phyloP scores from a whole-genome alignment of 2,113 vertebrate species.

The Malaclemys terrapin region DNA sequence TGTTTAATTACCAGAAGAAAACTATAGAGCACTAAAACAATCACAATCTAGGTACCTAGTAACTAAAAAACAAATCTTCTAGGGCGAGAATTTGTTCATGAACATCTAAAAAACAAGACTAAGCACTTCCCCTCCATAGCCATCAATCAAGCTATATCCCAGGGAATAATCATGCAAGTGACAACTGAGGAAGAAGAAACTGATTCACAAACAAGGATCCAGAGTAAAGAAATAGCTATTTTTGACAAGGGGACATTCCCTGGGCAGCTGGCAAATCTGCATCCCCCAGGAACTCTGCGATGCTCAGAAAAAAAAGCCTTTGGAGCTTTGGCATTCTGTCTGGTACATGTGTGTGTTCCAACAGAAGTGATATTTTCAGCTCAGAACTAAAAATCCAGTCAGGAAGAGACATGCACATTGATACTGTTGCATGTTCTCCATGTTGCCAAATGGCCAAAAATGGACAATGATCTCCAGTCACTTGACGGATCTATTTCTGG shows the following conservation, averaged over 20 bases:
- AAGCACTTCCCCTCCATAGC: neutral
- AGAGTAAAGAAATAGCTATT: neutral
- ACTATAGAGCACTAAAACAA: constrained; percentile 40
- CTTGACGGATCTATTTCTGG: neutral
- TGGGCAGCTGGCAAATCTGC: neutral
- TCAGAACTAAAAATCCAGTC: neutral
- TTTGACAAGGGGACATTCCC: neutral
- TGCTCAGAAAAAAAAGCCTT: neutral
- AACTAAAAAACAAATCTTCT: constrained; percentile 16
- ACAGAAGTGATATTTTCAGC: neutral
- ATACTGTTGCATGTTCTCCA: neutral
- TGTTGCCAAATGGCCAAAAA: neutral
- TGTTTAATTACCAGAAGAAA: constrained; percentile 36
- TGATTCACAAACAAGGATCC: neutral
- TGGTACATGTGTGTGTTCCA: neutral
- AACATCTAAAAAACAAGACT: neutral
- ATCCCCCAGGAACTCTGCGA: neutral
- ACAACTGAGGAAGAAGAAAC: neutral
- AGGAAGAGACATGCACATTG: neutral
- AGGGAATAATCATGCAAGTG: neutral
- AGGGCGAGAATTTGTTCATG: neutral
- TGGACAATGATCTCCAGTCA: neutral
- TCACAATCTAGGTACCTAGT: constrained; percentile 6
- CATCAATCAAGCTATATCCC: neutral
- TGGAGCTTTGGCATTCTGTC: neutral